Percentiles rank a stretch among this genome's conserved stretches.
These are phyloP conservation scores for Gymnorhina tibicen DNA, from an alignment of 2,113 vertebrate genomes.

Conservation along the genomic window DNA sequence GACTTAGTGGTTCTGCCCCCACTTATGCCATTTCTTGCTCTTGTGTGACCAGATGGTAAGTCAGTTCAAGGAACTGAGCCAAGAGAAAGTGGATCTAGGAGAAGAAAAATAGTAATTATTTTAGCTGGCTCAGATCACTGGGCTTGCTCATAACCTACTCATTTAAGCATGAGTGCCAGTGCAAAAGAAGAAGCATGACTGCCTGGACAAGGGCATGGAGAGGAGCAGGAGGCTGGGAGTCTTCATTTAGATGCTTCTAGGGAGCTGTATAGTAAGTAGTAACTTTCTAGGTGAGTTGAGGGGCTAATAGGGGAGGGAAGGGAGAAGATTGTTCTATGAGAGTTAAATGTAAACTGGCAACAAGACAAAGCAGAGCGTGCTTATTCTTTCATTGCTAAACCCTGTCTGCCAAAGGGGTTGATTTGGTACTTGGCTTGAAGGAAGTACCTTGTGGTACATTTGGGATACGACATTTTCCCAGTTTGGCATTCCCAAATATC, in stretches of 20 bases:
- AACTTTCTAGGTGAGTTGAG: not conserved
- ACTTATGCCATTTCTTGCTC: not conserved
- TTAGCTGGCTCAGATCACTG: not conserved
- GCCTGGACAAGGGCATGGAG: not conserved
- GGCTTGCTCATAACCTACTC: not conserved
- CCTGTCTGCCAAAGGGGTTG: not conserved
- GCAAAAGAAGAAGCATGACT: not conserved
- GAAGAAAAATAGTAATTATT: not conserved
- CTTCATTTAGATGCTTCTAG: not conserved
- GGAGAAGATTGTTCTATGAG: not conserved
- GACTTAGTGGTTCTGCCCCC: not conserved
- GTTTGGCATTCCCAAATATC: not conserved
- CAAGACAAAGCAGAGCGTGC: too few relatives aligned
- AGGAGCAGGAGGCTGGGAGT: not conserved
- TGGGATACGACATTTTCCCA: not conserved
- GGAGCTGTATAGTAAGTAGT: not conserved
- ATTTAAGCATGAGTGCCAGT: not conserved
- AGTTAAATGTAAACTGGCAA: too few relatives aligned
- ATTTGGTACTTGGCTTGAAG: not conserved
- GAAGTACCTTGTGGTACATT: not conserved
- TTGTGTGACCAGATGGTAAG: not conserved
- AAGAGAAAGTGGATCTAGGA: not conserved
- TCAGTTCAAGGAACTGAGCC: not conserved
- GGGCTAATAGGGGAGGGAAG: not conserved
- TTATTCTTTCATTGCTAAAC: not conserved